Percentiles rank a stretch among this genome's conserved stretches.
phyloP scores from a whole-genome alignment of 2,888 invertebrate genomes.

The Nesidiocoris tenuis region DNA sequence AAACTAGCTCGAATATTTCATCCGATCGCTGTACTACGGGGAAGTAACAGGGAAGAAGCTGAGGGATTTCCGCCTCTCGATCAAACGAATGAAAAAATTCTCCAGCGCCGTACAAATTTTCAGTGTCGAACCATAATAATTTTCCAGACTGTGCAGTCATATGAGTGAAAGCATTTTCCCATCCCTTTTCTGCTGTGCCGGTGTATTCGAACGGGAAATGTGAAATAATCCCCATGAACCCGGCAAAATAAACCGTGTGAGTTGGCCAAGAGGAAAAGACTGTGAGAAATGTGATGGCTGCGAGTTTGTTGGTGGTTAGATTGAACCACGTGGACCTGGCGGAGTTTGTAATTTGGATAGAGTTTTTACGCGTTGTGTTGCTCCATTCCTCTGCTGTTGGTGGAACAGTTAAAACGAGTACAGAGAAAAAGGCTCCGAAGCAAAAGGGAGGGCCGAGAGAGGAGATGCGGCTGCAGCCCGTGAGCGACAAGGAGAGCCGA shows the following conservation, averaged over 20 bases:
- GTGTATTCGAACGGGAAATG: slow-evolving; percentile 1
- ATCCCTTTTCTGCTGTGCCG: too few relatives aligned
- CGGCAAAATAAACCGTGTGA: slow-evolving; percentile 21
- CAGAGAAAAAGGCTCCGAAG: slow-evolving; percentile 12
- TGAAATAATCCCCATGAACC: slow-evolving; percentile 6
- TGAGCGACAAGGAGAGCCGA: neutral
- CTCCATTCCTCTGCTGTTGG: neutral
- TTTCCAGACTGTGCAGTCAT: too few relatives aligned
- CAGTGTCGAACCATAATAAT: too few relatives aligned
- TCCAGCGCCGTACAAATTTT: too few relatives aligned
- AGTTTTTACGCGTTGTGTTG: slow-evolving; percentile 39
- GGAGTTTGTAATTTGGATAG: slow-evolving; percentile 43
- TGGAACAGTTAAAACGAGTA: slow-evolving; percentile 12
- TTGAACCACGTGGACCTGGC: neutral
- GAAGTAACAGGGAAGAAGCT: too few relatives aligned
- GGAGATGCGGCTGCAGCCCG: neutral
- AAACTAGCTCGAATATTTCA: too few relatives aligned
- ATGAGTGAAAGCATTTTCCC: too few relatives aligned
- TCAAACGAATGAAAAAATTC: too few relatives aligned
- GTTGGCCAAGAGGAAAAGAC: neutral
- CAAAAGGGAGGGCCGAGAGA: slow-evolving; percentile 5
- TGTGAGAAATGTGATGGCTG: neutral
- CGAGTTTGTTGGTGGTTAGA: neutral
- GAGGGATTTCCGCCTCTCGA: too few relatives aligned
- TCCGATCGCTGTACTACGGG: too few relatives aligned